Percentiles rank a stretch among this genome's conserved stretches.
These are phyloP conservation scores for Porites cylindrica DNA, from an alignment of 92 coral and sea anemone species.

Conservation along the genomic window DNA sequence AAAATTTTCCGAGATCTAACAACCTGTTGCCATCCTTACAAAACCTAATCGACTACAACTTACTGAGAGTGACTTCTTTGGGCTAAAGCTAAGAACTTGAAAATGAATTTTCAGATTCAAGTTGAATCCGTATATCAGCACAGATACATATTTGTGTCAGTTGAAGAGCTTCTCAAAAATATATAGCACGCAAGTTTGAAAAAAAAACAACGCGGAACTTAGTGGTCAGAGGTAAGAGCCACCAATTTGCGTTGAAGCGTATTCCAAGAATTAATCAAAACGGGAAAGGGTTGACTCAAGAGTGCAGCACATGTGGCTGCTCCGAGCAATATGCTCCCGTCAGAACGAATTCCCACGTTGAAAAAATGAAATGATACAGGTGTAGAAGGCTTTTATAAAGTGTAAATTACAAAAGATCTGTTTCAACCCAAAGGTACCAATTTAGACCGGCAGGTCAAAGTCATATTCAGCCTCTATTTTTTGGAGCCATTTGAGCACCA, in stretches of 20 bases:
- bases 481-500: too few relatives aligned
- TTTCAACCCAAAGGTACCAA: too few relatives aligned
- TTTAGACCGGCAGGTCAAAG: too few relatives aligned
- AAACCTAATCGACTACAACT: conserved; percentile 43
- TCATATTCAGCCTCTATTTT: too few relatives aligned
- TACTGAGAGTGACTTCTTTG: conserved; percentile 46
- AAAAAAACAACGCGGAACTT: conserved; percentile 7
- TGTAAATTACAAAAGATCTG: conserved; percentile 9
- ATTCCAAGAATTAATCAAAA: too few relatives aligned
- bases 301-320: too few relatives aligned
- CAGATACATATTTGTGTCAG: conserved; percentile 56
- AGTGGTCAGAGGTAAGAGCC: background rate
- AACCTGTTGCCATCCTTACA: too few relatives aligned
- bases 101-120: conserved; percentile 25
- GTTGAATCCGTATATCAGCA: conserved; percentile 41
- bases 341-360: conserved; percentile 44
- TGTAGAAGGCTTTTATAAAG: conserved; percentile 89
- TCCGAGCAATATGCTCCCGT: background rate
- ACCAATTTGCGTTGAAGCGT: too few relatives aligned
- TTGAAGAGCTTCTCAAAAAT: conserved; percentile 57
- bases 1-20: too few relatives aligned
- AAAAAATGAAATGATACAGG: conserved; percentile 75
- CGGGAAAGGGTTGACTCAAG: too few relatives aligned
- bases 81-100: conserved; percentile 27
- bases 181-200: conserved; percentile 61